Base-by-base conservation (phyloP, 2,797 vertebrate genomes). In the Salmo trutta region DNA sequence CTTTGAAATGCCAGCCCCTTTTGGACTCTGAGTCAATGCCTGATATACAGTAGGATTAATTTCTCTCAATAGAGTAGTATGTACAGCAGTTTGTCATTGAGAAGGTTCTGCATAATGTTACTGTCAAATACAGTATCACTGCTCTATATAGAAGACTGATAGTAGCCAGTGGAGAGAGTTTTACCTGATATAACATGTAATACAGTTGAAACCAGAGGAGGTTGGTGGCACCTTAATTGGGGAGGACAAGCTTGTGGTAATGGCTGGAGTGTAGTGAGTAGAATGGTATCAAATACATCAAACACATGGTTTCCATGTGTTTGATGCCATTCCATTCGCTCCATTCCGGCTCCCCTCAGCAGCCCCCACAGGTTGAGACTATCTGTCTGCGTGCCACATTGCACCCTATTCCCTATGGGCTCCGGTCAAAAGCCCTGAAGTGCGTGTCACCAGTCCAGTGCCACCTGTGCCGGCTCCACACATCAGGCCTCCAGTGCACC, bases 1-100 rank as follows among this genome's bases (percentile, higher is more conserved):
- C 59, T 36, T 72, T 81, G 66, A 77, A 71, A 33, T 68, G 36
- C 16, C 15, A 14, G 21, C 21, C 59, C 8, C 21, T 12, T 31
- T 27, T 66, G 65, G 64, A 71, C 17, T 21, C 36, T 47, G 47
- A 68, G 17, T 69, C 67, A 41, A 16, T 41, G 16, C 36, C 29
- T 15, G 56, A 62, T 10, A 21, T 16, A 62, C 56, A 62, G 56
- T 66, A 29, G 21, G 64, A 29, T 66, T 14, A 12, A 65, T n/a
- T 66, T 27, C 24, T 29, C 24, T 66, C 64, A 14, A 29, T 31
- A 66, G 64, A 15, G 24, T 62, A 66, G 27, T 7, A 66, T 29
- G 5, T 16, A 66, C 1, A 66, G 64, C 14, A 29, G 53, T 19
- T 19, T 19, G 64, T 29, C 64, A 31, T 31, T 4, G 14, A 66